These are phyloP conservation scores for Chaetogeoica ovagalla DNA, from an alignment of 2,888 invertebrate genomes.

Conservation along the genomic window DNA sequence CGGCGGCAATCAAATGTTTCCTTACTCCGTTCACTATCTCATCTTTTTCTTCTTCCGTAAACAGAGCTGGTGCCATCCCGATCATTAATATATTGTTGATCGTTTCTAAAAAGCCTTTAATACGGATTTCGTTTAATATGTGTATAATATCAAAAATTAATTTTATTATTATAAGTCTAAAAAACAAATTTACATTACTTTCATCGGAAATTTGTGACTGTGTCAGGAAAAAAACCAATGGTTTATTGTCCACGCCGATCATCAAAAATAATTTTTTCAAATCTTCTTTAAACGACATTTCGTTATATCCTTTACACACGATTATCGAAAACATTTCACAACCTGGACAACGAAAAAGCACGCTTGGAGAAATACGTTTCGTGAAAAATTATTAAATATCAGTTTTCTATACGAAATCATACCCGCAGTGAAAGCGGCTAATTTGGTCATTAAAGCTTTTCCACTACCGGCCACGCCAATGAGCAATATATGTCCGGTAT, in stretches of 20 bases:
- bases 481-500: conserved; percentile 79
- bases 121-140: not conserved
- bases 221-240: conserved; percentile 29
- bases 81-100: conserved; percentile 91
- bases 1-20: conserved; percentile 66
- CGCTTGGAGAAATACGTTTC: not conserved
- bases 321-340: conserved; percentile 56
- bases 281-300: conserved; percentile 80
- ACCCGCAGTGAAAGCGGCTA: conserved; percentile 82
- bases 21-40: conserved; percentile 72
- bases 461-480: conserved; percentile 90
- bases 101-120: conserved; percentile 74
- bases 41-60: conserved; percentile 87
- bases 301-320: conserved; percentile 82
- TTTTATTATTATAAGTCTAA: not conserved
- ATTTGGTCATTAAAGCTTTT: conserved; percentile 77
- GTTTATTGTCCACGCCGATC: conserved; percentile 68
- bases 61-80: conserved; percentile 84
- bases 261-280: conserved; percentile 76
- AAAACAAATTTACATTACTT: conserved; percentile 17
- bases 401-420: not conserved
- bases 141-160: not conserved
- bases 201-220: conserved; percentile 46
- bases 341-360: conserved; percentile 5
- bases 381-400: not conserved